These are phyloP conservation scores for Phyllopteryx taeniolatus DNA, from an alignment of 2,113 vertebrate species.

Conservation along the genomic window DNA sequence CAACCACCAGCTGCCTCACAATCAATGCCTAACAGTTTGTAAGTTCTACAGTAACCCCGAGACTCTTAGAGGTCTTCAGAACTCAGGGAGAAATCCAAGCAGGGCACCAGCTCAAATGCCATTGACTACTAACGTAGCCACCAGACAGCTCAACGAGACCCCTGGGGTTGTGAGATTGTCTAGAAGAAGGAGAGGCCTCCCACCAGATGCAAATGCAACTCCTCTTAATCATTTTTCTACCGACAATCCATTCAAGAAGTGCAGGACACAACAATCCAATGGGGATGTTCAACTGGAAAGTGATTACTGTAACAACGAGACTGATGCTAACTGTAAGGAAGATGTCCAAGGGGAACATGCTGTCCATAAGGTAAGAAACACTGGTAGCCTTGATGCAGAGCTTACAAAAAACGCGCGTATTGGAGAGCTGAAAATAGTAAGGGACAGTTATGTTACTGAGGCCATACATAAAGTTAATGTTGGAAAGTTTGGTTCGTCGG, in stretches of 20 bases:
- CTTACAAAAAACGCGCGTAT: neutral
- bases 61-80: constrained; percentile 27
- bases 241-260: constrained; percentile 18
- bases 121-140: constrained; percentile 15
- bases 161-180: constrained; percentile 38
- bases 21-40: constrained; percentile 20
- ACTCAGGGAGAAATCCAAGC: constrained; percentile 30
- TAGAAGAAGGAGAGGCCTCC: constrained; percentile 53
- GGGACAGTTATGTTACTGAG: neutral
- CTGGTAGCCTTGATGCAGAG: neutral
- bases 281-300: neutral
- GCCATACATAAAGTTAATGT: constrained; percentile 3
- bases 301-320: constrained; percentile 2
- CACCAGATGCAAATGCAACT: constrained; percentile 40
- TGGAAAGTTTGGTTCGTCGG: constrained; percentile 1
- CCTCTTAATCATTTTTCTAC: neutral
- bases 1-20: constrained; percentile 38
- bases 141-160: constrained; percentile 5
- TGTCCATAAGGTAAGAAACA: constrained; percentile 1
- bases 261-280: constrained; percentile 12
- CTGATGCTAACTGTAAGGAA: neutral
- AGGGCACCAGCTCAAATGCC: constrained; percentile 19
- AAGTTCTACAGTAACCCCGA: constrained; percentile 31
- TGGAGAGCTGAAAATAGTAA: constrained; percentile 7
- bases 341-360: constrained; percentile 1